Conservation (phyloP, 2,888 invertebrate genomes). For the Acrobasis repandana region DNA sequence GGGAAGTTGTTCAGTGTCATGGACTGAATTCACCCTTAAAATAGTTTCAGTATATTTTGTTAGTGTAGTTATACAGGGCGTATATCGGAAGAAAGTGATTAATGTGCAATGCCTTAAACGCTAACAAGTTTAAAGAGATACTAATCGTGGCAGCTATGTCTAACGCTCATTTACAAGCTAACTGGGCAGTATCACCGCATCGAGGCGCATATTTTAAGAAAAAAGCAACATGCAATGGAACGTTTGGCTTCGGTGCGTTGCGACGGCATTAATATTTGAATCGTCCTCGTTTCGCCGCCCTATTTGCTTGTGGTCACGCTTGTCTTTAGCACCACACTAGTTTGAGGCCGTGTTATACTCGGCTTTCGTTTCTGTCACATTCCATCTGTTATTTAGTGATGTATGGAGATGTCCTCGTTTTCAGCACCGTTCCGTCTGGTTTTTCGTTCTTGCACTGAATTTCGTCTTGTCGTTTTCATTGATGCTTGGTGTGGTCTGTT, state of each 20-base stretch:
- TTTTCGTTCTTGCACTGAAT: slow-evolving; percentile 24
- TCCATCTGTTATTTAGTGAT: slow-evolving; percentile 43
- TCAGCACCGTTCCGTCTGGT: slow-evolving; percentile 43
- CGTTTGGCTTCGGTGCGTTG: slow-evolving; percentile 30
- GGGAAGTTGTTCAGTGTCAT: too few relatives aligned
- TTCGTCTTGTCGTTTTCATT: slow-evolving; percentile 32
- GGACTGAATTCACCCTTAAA: too few relatives aligned
- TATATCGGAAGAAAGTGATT: too few relatives aligned
- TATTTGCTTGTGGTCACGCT: slow-evolving; percentile 68
- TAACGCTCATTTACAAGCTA: neutral
- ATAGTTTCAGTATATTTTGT: too few relatives aligned
- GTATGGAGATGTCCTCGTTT: slow-evolving; percentile 42
- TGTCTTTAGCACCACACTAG: slow-evolving; percentile 47
- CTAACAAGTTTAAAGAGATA: slow-evolving; percentile 7
- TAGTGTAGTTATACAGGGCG: too few relatives aligned
- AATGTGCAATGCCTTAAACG: slow-evolving; percentile 1
- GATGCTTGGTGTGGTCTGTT: slow-evolving; percentile 50
- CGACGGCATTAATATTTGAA: slow-evolving; percentile 58
- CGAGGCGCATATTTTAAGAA: slow-evolving; percentile 12
- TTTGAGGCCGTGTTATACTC: slow-evolving; percentile 39
- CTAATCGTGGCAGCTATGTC: neutral
- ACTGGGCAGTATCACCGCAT: slow-evolving; percentile 2
- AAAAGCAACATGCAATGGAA: slow-evolving; percentile 12
- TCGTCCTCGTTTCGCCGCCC: slow-evolving; percentile 59
- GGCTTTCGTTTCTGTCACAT: slow-evolving; percentile 46